Evolutionary conservation across 2,888 invertebrate genomes (phyloP), one percentile per base, ranked within the genome.

Genomic region (Leptinotarsa tumamoca): DNA sequence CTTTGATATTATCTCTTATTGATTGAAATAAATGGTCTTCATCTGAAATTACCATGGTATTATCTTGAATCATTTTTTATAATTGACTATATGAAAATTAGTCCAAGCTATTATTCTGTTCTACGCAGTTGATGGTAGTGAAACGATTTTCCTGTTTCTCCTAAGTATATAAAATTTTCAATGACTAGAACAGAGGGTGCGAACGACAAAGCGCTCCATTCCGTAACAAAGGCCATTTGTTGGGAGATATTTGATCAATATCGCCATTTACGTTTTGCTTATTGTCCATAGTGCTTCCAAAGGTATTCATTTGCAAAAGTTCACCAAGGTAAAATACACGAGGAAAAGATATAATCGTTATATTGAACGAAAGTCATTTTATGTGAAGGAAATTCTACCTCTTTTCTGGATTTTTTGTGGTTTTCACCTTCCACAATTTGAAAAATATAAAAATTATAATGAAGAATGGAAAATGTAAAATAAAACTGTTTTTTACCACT

Each of bases 231-330:
- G 13, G 63, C 17, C 63, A 17, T 63, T 63, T 17, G 15, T 63
- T n/a, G 4, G 7, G 43, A 13, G n/a, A 63, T 63, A 43, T 63
- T 63, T 63, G 63, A 63, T 63, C 63, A n/a, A 63, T 63, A 43
- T 27, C 63, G 63, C 33, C n/a, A 17, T 33, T 43, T 63, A 63
- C 33, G 33, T 33, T 43, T 63, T 63, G 33, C 43, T n/a, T 43
- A 63, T 27, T 61, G 23, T 27, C 61, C 43, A 63, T 43, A n/a
- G 33, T 33, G 63, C 4, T 21, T 21, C 23, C 58, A 58, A 23
- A 58, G 21, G 15, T 10, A 43, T 43, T 14, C 15, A 18, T 54
- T 18, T 54, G 2, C n/a, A 18, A 4, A 52, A 18, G 18, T 7
- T n/a, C 18, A 54, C 54, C 18, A 5, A 0, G 10, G 15, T 58